A percentile compares a stretch with the other conserved stretches of the same genome.
These are phyloP conservation scores for Agrotis clavis DNA, from an alignment of 2,888 invertebrate species.

Conservation along the genomic window DNA sequence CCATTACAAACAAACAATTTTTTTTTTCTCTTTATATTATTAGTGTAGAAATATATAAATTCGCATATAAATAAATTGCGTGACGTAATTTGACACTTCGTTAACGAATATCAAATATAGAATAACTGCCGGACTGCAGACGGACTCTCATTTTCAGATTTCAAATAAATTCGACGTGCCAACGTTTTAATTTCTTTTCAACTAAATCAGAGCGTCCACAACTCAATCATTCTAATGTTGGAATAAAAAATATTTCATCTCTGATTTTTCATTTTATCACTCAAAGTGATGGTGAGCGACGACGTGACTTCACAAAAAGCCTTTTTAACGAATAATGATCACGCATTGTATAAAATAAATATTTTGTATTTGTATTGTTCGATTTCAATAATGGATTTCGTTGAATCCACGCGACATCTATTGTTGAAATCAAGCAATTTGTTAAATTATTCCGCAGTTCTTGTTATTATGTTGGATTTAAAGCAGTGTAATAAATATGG, in stretches of 20 bases:
- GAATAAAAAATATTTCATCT: constrained; percentile 9
- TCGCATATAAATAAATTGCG: background rate
- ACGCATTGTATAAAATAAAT: constrained; percentile 40
- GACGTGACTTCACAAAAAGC: constrained; percentile 24
- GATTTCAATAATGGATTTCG: too few relatives aligned
- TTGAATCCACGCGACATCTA: constrained; percentile 37
- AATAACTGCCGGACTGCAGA: background rate
- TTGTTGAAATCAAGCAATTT: constrained; percentile 53
- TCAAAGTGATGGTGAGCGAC: background rate
- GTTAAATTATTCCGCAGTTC: constrained; percentile 66
- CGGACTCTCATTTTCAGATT: background rate
- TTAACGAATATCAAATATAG: constrained; percentile 1
- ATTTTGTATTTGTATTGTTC: too few relatives aligned
- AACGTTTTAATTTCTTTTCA: constrained; percentile 11
- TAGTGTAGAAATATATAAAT: too few relatives aligned
- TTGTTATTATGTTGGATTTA: constrained; percentile 56
- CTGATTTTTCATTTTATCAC: constrained; percentile 29
- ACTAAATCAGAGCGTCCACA: constrained; percentile 4
- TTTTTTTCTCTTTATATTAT: too few relatives aligned
- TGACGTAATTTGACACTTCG: background rate
- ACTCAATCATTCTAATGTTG: constrained; percentile 16
- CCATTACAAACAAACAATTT: too few relatives aligned
- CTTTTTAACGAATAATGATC: constrained; percentile 32
- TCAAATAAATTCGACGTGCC: background rate
- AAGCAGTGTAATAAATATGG: constrained; percentile 34